Percentiles rank a stretch among this genome's conserved stretches.
Evolutionary conservation across 1,140 invertebrate genomes (phyloP).

Genomic region (Helicorthomorpha holstii): DNA sequence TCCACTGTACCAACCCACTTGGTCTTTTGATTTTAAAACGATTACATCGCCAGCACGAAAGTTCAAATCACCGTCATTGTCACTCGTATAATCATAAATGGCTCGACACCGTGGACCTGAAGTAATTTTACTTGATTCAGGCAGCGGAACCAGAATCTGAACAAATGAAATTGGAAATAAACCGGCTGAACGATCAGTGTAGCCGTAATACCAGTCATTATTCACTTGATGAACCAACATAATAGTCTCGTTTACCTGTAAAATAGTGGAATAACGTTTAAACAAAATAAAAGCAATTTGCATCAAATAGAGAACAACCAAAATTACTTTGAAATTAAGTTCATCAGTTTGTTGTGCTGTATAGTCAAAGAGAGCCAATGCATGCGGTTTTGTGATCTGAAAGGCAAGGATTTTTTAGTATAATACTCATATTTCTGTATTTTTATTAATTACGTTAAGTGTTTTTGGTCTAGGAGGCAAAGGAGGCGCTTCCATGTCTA

Average conservation of each 20-base stretch:
- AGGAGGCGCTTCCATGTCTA: neutral
- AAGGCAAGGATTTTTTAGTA: neutral
- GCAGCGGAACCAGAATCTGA: conserved; percentile 50
- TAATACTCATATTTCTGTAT: neutral
- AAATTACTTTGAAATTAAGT: neutral
- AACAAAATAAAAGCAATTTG: neutral
- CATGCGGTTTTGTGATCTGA: neutral
- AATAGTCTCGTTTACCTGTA: conserved; percentile 49
- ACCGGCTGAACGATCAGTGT: conserved; percentile 42
- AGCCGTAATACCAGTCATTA: conserved; percentile 61
- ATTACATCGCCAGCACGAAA: conserved; percentile 48
- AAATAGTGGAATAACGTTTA: conserved; percentile 9
- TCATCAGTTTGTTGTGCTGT: neutral
- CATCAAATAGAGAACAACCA: neutral
- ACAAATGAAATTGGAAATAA: conserved; percentile 67
- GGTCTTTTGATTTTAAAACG: conserved; percentile 47
- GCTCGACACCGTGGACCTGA: conserved; percentile 29
- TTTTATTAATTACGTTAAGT: neutral
- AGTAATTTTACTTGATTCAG: conserved; percentile 15
- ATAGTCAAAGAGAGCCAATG: neutral
- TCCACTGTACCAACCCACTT: conserved; percentile 68
- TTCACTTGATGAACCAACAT: conserved; percentile 46
- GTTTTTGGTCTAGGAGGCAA: neutral
- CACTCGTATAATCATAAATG: conserved; percentile 41
- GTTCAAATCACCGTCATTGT: conserved; percentile 34